phyloP scores from a whole-genome alignment of 1,140 invertebrate species.

The Papilio dardanus region DNA sequence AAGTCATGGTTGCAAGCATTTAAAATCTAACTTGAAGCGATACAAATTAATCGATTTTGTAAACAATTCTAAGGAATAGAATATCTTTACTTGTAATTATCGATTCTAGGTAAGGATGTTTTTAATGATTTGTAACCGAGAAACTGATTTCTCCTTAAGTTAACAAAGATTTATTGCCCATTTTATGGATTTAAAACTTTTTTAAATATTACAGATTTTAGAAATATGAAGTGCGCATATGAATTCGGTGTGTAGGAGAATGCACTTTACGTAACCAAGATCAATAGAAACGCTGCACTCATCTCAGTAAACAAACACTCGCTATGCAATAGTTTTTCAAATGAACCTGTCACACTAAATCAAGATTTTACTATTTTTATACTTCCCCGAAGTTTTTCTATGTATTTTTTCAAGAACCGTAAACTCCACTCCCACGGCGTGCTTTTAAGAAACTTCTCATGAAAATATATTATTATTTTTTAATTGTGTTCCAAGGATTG shows the following conservation, averaged over 20 bases:
- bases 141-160: not conserved
- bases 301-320: not conserved
- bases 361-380: not conserved
- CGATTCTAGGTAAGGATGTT: not conserved
- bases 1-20: too few relatives aligned
- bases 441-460: not conserved
- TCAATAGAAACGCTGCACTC: not conserved
- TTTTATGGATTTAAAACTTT: not conserved
- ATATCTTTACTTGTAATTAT: conserved; percentile 2
- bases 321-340: not conserved
- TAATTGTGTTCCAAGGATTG: conserved; percentile 7
- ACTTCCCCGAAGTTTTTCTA: not conserved
- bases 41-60: not conserved
- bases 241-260: not conserved
- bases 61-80: not conserved
- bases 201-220: not conserved
- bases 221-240: not conserved
- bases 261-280: not conserved
- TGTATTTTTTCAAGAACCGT: not conserved
- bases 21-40: too few relatives aligned
- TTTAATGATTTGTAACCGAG: not conserved
- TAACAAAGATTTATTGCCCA: not conserved
- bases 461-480: conserved; percentile 22
- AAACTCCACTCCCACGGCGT: not conserved
- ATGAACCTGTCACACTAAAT: conserved; percentile 11